A percentile compares a stretch with the other conserved stretches of the same genome.
Conservation (phyloP, 2,888 invertebrate genomes). For the Belgica antarctica region DNA sequence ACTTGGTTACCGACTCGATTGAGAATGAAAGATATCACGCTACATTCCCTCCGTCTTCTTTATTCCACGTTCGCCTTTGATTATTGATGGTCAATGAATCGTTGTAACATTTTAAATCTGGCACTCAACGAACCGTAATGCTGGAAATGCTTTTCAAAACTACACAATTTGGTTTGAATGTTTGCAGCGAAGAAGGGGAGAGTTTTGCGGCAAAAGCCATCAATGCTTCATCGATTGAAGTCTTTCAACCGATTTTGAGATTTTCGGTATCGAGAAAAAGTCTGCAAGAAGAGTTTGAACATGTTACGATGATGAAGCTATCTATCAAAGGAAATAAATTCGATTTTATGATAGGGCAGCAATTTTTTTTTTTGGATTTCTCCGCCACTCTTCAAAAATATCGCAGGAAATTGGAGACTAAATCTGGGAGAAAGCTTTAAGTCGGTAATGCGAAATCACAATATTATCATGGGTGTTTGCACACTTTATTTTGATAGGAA, state of each 20-base stretch:
- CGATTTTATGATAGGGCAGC: conserved; percentile 1
- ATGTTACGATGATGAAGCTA: conserved; percentile 16
- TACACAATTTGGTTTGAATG: too few species aligned
- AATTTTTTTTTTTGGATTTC: conserved; percentile 13
- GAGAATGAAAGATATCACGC: conserved; percentile 6
- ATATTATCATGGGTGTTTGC: too few species aligned
- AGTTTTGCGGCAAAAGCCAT: conserved; percentile 10
- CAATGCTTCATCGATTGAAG: background rate
- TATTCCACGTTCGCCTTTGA: background rate
- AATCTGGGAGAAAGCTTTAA: too few species aligned
- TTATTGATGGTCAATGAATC: conserved; percentile 37
- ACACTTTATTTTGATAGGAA: background rate
- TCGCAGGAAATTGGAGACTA: too few species aligned
- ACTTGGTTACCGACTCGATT: background rate
- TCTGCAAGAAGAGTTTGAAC: background rate
- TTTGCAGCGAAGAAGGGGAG: too few species aligned
- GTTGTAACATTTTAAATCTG: conserved; percentile 31
- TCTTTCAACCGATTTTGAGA: background rate
- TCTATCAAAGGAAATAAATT: conserved; percentile 23
- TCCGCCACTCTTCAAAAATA: background rate
- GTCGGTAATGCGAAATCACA: too few species aligned
- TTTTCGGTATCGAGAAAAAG: too few species aligned
- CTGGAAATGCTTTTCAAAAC: too few species aligned
- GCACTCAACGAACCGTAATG: conserved; percentile 29
- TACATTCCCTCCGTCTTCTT: background rate